phyloP scores from a whole-genome alignment of 2,113 vertebrate genomes.

The Tachycineta bicolor region DNA sequence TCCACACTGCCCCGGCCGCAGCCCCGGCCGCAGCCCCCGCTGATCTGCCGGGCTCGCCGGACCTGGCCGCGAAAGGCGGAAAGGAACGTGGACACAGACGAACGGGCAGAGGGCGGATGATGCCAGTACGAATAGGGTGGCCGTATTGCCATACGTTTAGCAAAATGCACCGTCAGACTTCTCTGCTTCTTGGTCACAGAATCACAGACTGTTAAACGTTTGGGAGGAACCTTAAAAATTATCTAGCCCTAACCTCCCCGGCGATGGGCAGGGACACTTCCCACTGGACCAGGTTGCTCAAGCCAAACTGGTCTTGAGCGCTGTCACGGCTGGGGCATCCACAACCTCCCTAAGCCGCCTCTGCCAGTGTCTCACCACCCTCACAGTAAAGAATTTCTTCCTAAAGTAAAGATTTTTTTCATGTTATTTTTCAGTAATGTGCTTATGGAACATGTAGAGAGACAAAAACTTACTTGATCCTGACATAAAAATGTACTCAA shows the following conservation, averaged over 20 bases:
- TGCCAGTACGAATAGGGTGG: rapidly evolving
- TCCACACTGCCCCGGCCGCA: no score
- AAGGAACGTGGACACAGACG: rapidly evolving
- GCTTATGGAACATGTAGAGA: background rate
- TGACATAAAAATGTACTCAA: rapidly evolving
- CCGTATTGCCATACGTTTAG: rapidly evolving
- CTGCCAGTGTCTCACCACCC: background rate
- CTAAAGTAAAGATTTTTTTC: background rate
- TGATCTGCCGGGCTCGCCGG: rapidly evolving
- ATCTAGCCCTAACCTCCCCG: background rate
- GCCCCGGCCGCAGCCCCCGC: background rate
- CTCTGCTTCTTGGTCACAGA: background rate
- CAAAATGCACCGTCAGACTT: background rate
- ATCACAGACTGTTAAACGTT: background rate
- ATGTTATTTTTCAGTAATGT: background rate
- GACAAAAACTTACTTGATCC: background rate
- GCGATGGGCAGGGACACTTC: background rate
- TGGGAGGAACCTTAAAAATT: background rate
- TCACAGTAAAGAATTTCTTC: background rate
- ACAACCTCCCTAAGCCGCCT: background rate
- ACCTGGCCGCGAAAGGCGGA: background rate
- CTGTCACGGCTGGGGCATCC: no score
- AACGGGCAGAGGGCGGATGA: background rate
- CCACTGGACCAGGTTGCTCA: background rate
- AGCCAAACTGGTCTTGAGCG: background rate